These are phyloP conservation scores for Lycopodina hypogea DNA, from an alignment of 37 sponge, comb jelly and placozoan genomes.

Conservation along the genomic window DNA sequence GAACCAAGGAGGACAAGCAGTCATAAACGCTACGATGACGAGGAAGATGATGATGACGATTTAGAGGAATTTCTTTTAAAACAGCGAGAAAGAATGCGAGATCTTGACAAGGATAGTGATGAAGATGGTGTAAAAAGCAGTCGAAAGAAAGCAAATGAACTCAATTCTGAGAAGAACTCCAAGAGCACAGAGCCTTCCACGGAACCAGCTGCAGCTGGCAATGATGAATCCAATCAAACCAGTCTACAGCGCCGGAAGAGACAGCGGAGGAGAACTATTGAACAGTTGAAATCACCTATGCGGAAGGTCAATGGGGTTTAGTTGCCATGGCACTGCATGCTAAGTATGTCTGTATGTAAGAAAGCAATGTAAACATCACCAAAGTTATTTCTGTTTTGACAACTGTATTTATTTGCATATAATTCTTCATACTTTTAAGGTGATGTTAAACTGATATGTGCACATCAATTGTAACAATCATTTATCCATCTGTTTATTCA, in stretches of 20 bases:
- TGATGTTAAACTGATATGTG: neutral
- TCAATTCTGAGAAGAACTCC: neutral
- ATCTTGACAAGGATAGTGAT: neutral
- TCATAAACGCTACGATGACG: neutral
- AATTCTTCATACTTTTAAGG: neutral
- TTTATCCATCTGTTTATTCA: too few species aligned
- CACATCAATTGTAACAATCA: too few species aligned
- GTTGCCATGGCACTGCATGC: too few species aligned
- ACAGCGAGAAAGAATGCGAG: conserved; percentile 12
- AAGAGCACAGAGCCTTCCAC: neutral
- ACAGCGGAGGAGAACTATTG: conserved; percentile 25
- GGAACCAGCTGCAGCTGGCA: neutral
- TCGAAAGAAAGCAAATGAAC: neutral
- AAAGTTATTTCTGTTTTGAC: neutral
- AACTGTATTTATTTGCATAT: neutral
- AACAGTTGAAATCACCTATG: conserved; percentile 19
- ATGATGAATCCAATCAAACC: neutral
- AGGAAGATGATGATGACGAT: conserved; percentile 37
- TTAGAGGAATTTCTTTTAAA: conserved; percentile 25
- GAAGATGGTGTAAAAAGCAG: neutral
- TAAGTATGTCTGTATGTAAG: neutral
- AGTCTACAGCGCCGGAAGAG: neutral
- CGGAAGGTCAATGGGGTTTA: conserved; percentile 14
- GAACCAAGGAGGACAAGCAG: neutral
- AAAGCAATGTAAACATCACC: too few species aligned